Evolutionary conservation across 2,888 invertebrate genomes (phyloP).

Genomic region (Esperia sulphurella): DNA sequence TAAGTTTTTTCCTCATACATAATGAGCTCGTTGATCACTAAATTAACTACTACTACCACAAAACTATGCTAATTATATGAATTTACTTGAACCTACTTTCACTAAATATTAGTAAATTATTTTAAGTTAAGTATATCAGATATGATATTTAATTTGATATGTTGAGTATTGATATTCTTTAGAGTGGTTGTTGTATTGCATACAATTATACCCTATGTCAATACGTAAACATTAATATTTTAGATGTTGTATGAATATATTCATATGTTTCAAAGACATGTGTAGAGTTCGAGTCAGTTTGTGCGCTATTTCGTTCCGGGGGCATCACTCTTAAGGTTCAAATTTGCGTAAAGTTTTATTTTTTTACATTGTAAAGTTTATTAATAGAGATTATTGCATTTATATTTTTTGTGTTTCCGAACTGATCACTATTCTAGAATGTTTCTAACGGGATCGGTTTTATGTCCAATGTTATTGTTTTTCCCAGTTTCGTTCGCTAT

Average conservation of each 20-base stretch:
- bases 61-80: background rate
- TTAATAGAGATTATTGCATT: background rate
- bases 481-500: background rate
- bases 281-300: conserved; percentile 18
- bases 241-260: conserved; percentile 4
- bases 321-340: conserved; percentile 66
- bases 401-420: background rate
- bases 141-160: conserved; percentile 65
- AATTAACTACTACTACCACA: background rate
- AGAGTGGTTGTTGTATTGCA: conserved; percentile 70
- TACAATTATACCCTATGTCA: conserved; percentile 69
- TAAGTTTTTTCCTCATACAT: too few relatives aligned
- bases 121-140: conserved; percentile 25
- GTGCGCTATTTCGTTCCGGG: conserved; percentile 35
- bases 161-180: conserved; percentile 75
- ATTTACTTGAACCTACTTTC: background rate
- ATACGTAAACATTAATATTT: conserved; percentile 42
- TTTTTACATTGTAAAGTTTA: background rate
- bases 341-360: conserved; percentile 11
- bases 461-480: background rate
- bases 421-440: background rate
- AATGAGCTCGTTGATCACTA: too few relatives aligned
- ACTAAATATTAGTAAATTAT: background rate
- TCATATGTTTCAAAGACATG: conserved; percentile 36
- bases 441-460: background rate